Evolutionary conservation across 1,140 invertebrate genomes (phyloP).

Genomic region (Mycetomoellerius zeteki): DNA sequence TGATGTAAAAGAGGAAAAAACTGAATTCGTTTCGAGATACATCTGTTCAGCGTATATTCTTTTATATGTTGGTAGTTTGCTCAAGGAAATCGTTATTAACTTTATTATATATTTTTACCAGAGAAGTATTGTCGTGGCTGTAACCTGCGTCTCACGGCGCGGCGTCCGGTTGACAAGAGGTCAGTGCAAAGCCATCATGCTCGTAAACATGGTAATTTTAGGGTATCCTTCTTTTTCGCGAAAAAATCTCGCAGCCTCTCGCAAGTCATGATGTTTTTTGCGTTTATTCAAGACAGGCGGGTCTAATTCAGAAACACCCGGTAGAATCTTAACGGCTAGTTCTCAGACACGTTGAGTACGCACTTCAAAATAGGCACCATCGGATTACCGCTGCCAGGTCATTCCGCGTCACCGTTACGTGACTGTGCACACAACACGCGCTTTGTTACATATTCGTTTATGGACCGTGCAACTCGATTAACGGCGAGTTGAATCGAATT

Average conservation of each 20-base stretch:
- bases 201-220: constrained; percentile 54
- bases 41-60: not conserved
- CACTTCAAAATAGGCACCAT: constrained; percentile 6
- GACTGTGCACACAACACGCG: not conserved
- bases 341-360: constrained; percentile 14
- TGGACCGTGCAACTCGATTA: constrained; percentile 10
- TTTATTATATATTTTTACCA: constrained; percentile 46
- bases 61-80: constrained; percentile 15
- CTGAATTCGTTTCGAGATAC: not conserved
- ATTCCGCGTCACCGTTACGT: constrained; percentile 19
- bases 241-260: not conserved
- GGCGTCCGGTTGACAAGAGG: not conserved
- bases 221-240: constrained; percentile 36
- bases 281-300: not conserved
- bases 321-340: not conserved
- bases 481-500: not conserved
- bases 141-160: constrained; percentile 3
- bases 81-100: constrained; percentile 9
- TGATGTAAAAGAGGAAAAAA: not conserved
- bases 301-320: constrained; percentile 12
- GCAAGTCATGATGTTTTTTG: not conserved
- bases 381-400: not conserved
- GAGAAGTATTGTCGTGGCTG: constrained; percentile 15
- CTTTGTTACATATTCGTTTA: not conserved
- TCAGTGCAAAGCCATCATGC: constrained; percentile 26